Evolutionary conservation across 2,113 vertebrate species (phyloP).

Genomic region (Sceloporus undulatus): DNA sequence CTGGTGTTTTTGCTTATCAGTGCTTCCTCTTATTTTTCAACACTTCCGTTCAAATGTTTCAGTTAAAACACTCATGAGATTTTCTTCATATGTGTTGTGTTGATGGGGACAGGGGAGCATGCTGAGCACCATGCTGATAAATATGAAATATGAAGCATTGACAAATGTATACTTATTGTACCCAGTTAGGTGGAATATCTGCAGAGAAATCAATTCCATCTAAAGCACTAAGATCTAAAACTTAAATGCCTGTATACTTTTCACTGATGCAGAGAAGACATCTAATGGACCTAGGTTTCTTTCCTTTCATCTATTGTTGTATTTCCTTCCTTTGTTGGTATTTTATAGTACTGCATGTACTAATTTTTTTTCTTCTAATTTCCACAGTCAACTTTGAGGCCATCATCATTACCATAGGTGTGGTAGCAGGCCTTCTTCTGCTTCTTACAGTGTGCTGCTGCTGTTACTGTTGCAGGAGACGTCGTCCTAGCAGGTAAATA

Average conservation of each 20-base stretch:
- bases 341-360: background rate
- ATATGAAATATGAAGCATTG: constrained; percentile 15
- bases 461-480: constrained; percentile 85
- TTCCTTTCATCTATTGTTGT: background rate
- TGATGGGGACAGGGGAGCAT: background rate
- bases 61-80: background rate
- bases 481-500: constrained; percentile 73
- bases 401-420: constrained; percentile 85
- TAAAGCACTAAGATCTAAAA: background rate
- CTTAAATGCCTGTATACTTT: background rate
- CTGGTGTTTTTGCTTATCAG: background rate
- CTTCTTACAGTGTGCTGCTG: constrained; percentile 79
- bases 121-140: constrained; percentile 1
- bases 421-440: constrained; percentile 79
- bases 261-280: background rate
- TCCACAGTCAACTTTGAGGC: constrained; percentile 88
- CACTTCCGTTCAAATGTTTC: background rate
- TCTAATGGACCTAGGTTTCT: background rate
- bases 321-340: background rate
- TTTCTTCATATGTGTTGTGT: background rate
- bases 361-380: background rate
- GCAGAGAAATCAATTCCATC: background rate
- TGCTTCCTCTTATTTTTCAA: background rate
- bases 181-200: background rate
- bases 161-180: background rate